Conservation (phyloP, 2,888 invertebrate species). For the Teleiodes luculella region DNA sequence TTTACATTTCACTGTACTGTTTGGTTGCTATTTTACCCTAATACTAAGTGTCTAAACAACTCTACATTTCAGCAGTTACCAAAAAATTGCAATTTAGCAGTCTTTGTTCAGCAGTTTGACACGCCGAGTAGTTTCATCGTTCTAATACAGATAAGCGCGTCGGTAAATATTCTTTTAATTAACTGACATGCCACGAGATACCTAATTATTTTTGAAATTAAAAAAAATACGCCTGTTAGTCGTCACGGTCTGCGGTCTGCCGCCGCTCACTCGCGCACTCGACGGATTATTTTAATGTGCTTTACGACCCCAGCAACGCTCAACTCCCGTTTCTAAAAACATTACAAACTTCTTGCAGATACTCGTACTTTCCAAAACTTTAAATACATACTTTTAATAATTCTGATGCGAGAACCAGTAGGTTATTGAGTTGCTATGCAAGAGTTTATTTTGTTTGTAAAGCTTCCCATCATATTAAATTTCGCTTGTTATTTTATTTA, state of each 20-base stretch:
- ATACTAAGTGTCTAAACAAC: not conserved
- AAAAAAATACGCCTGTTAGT: slow-evolving; percentile 52
- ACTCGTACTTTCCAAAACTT: slow-evolving; percentile 11
- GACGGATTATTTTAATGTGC: slow-evolving; percentile 39
- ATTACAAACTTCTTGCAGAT: not conserved
- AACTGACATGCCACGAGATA: slow-evolving; percentile 53
- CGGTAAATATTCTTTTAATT: slow-evolving; percentile 55
- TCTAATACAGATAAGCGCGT: slow-evolving; percentile 20
- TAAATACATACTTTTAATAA: not conserved
- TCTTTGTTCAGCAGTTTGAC: not conserved
- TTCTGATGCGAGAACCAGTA: not conserved
- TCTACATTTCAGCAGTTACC: slow-evolving; percentile 5
- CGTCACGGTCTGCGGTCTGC: slow-evolving; percentile 60
- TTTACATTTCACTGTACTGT: not conserved
- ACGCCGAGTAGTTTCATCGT: not conserved
- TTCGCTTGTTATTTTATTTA: too few relatives aligned
- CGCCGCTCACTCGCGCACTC: slow-evolving; percentile 25
- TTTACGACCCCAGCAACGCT: slow-evolving; percentile 33
- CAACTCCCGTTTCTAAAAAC: slow-evolving; percentile 16
- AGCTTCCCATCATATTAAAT: too few relatives aligned
- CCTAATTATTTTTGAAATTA: slow-evolving; percentile 62
- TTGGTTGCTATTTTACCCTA: not conserved
- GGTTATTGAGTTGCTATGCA: not conserved
- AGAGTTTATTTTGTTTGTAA: not conserved
- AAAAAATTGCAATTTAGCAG: not conserved